Percentiles rank a stretch among this genome's conserved stretches.
These are phyloP conservation scores for Pangasius djambal DNA, from an alignment of 2,797 vertebrate genomes.

Conservation along the genomic window DNA sequence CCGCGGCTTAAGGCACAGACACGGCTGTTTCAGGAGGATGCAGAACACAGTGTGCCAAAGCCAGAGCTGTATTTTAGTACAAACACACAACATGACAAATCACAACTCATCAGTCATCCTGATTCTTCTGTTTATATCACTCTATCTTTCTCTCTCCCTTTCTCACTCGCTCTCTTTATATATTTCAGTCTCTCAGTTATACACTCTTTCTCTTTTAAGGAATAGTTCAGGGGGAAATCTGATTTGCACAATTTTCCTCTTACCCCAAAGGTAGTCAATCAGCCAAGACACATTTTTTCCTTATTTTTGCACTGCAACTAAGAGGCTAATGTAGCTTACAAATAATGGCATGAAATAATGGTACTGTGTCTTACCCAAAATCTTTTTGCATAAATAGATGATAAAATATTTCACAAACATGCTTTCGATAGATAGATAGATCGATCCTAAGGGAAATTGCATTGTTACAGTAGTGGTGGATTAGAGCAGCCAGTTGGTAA, in stretches of 20 bases:
- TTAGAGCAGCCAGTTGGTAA: too few relatives aligned
- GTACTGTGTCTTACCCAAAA: neutral
- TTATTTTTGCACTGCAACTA: conserved; percentile 7
- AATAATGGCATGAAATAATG: neutral
- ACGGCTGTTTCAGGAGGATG: conserved; percentile 47
- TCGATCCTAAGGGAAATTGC: neutral
- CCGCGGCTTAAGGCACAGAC: conserved; percentile 48
- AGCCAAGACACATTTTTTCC: neutral
- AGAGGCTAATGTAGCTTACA: neutral
- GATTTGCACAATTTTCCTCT: conserved; percentile 21
- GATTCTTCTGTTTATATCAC: conserved; percentile 18
- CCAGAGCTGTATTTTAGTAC: conserved; percentile 47
- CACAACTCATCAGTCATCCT: conserved; percentile 44
- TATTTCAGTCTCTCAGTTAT: conserved; percentile 6
- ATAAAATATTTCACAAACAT: neutral
- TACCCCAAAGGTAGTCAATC: conserved; percentile 20
- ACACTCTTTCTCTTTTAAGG: neutral
- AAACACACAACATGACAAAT: conserved; percentile 43
- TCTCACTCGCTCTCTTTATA: conserved; percentile 53
- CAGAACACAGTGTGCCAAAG: conserved; percentile 33
- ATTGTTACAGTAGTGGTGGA: too few relatives aligned
- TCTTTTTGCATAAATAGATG: neutral
- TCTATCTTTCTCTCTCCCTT: conserved; percentile 42
- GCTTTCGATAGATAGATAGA: neutral
- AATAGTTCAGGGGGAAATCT: neutral